Evolutionary conservation across 2,797 vertebrate species (phyloP).

Genomic region (Scomberomorus guttatus): DNA sequence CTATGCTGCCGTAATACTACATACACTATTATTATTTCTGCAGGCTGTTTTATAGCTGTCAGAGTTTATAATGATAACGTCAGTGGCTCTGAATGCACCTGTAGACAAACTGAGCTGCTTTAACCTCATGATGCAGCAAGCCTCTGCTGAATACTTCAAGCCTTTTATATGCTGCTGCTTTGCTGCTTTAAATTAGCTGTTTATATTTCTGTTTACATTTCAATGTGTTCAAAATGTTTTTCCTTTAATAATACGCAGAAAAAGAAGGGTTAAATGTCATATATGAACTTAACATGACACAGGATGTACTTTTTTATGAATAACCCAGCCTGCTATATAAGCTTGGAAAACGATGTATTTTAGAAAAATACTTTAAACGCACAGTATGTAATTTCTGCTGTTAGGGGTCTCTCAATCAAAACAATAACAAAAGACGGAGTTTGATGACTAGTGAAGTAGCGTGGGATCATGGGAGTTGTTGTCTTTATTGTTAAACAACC

Average conservation of each 20-base stretch:
- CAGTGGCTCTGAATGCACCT: conserved; percentile 14
- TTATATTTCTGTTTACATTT: not conserved
- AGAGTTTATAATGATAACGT: not conserved
- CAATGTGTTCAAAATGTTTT: no score
- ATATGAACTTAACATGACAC: no score
- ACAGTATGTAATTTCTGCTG: no score
- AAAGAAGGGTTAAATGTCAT: not conserved
- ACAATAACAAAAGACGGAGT: no score
- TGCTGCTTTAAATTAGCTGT: not conserved
- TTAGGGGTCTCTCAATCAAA: no score
- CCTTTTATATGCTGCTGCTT: not conserved
- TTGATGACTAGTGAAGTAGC: no score
- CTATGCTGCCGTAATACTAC: not conserved
- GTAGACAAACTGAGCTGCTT: not conserved
- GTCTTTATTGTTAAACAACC: no score
- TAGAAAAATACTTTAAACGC: no score
- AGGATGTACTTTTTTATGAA: not conserved
- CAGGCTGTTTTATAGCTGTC: not conserved
- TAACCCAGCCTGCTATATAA: not conserved
- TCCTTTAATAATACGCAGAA: not conserved
- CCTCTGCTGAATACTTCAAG: no score
- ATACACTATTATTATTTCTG: not conserved
- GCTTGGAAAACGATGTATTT: no score
- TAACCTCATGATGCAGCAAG: no score
- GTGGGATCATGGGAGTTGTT: no score